Evolutionary conservation across 2,888 invertebrate species (phyloP).

Genomic region (Hoplodrina ambigua): DNA sequence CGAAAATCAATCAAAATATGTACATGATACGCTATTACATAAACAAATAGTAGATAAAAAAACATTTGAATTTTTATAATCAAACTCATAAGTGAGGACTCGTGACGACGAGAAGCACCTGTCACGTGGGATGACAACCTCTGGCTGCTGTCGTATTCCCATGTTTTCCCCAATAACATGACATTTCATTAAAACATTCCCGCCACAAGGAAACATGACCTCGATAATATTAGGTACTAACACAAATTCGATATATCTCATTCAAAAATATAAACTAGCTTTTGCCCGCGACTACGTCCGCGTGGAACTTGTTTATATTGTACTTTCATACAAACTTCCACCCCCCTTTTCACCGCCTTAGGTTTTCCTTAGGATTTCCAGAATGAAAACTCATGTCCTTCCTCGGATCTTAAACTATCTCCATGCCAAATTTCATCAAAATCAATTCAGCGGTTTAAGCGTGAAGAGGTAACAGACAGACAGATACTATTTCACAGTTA

Average conservation of each 20-base stretch:
- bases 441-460: too few relatives aligned
- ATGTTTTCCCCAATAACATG: slow-evolving; percentile 16
- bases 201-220: slow-evolving; percentile 6
- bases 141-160: too few relatives aligned
- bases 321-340: too few relatives aligned
- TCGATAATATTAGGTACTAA: slow-evolving; percentile 1
- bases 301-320: too few relatives aligned
- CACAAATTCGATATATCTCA: slow-evolving; percentile 9
- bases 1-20: background rate
- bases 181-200: slow-evolving; percentile 4
- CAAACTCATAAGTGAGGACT: background rate
- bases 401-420: too few relatives aligned
- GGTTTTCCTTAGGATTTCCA: too few relatives aligned
- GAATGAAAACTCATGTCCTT: too few relatives aligned
- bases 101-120: background rate
- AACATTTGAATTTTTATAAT: background rate
- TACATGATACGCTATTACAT: background rate
- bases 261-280: slow-evolving; percentile 30
- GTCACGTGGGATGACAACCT: background rate
- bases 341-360: too few relatives aligned
- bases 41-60: background rate
- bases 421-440: too few relatives aligned
- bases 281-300: too few relatives aligned
- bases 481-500: too few relatives aligned
- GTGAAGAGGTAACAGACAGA: too few relatives aligned